A percentile compares a stretch with the other conserved stretches of the same genome.
These are phyloP conservation scores for Isotomurus palustris DNA, from an alignment of 2,888 invertebrate species.

Conservation along the genomic window DNA sequence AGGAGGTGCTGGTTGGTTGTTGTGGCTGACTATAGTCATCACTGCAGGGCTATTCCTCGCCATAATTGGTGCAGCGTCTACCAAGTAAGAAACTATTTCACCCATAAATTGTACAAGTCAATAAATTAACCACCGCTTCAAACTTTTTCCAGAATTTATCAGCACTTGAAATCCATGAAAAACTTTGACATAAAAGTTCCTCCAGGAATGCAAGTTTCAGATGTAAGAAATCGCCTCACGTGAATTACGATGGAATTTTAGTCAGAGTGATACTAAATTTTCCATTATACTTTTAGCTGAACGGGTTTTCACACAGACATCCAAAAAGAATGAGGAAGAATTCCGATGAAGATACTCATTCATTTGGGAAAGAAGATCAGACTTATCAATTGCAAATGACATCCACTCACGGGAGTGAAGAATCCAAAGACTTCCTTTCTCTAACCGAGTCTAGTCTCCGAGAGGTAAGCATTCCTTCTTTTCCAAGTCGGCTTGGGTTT, in stretches of 20 bases:
- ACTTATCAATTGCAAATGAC: constrained; percentile 34
- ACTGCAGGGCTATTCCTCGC: constrained; percentile 14
- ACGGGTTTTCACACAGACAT: constrained; percentile 31
- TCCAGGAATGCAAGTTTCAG: constrained; percentile 57
- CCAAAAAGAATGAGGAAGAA: constrained; percentile 34
- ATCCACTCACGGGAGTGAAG: constrained; percentile 17
- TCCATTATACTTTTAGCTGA: constrained; percentile 17
- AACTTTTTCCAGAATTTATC: constrained; percentile 56
- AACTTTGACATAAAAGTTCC: constrained; percentile 66
- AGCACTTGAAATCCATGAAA: constrained; percentile 61
- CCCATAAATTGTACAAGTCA: background rate
- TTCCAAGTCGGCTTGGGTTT: too few species aligned
- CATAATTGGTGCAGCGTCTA: constrained; percentile 25
- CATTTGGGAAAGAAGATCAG: constrained; percentile 34
- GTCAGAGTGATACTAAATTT: too few species aligned
- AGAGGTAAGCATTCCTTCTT: constrained; percentile 25
- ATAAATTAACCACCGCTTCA: constrained; percentile 4
- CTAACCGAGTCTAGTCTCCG: constrained; percentile 24
- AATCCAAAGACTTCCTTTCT: constrained; percentile 35
- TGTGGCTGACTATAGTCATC: constrained; percentile 38
- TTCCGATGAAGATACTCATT: constrained; percentile 30
- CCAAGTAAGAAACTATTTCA: constrained; percentile 35
- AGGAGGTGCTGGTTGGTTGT: constrained; percentile 34
- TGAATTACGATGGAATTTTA: too few species aligned
- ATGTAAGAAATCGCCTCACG: constrained; percentile 46